Conservation (phyloP, 2,888 invertebrate genomes). For the Heliconius ethilla region DNA sequence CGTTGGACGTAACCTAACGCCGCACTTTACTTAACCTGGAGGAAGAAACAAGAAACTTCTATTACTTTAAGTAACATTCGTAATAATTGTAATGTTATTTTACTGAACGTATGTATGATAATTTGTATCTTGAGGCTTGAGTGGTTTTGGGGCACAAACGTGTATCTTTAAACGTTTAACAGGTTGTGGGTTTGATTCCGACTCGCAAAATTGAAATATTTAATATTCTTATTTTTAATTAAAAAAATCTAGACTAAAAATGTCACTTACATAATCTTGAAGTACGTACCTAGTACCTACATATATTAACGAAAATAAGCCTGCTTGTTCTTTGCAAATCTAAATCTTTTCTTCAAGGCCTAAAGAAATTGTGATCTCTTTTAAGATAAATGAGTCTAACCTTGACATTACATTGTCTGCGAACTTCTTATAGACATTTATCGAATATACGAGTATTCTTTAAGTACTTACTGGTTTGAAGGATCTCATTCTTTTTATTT, state of each 20-base stretch:
- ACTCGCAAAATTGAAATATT: too few relatives aligned
- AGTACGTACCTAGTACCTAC: not conserved
- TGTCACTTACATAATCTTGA: not conserved
- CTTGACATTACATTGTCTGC: slow-evolving; percentile 20
- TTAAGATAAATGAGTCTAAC: slow-evolving; percentile 11
- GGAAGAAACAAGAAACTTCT: too few relatives aligned
- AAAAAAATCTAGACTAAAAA: not conserved
- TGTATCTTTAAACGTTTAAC: too few relatives aligned
- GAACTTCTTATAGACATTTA: slow-evolving; percentile 21
- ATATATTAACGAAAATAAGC: not conserved
- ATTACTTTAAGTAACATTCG: too few relatives aligned
- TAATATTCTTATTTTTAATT: too few relatives aligned
- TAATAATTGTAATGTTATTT: too few relatives aligned
- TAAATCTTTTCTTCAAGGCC: not conserved
- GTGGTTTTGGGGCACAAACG: too few relatives aligned
- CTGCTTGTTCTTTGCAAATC: not conserved
- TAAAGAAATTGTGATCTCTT: slow-evolving; percentile 8
- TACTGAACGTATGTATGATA: too few relatives aligned
- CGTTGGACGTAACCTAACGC: not conserved
- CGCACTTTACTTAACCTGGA: not conserved
- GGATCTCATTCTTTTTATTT: too few relatives aligned
- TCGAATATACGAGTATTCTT: not conserved
- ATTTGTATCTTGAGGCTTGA: too few relatives aligned
- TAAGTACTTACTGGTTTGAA: not conserved
- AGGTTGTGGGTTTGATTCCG: too few relatives aligned